Percentiles rank a stretch among this genome's conserved stretches.
These are phyloP conservation scores for Colletes latitarsis DNA, from an alignment of 1,140 invertebrate genomes.

Conservation along the genomic window DNA sequence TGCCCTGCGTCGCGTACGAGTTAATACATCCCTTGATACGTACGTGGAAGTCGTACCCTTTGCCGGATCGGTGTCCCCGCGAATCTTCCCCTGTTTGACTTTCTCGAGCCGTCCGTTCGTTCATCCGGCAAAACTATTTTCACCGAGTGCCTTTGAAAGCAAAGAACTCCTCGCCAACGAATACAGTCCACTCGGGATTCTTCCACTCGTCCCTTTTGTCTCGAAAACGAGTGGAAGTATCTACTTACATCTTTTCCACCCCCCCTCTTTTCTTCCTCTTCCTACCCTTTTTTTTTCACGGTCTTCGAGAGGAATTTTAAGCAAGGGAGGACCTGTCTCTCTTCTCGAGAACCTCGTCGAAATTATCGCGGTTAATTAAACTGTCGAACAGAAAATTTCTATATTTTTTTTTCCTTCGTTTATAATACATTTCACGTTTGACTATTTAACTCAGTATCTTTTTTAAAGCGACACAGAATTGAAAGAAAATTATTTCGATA, in stretches of 20 bases:
- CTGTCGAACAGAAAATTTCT: neutral
- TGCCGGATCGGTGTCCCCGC: neutral
- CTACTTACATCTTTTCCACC: neutral
- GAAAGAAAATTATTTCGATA: no score
- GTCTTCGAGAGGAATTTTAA: neutral
- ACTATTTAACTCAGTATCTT: no score
- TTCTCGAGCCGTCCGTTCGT: constrained; percentile 8
- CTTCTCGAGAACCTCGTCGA: neutral
- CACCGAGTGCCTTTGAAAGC: constrained; percentile 33
- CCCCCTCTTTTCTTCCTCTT: neutral
- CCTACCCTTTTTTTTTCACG: neutral
- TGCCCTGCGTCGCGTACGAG: no score
- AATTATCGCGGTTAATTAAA: constrained; percentile 6
- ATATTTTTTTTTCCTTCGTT: no score
- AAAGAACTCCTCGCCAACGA: neutral
- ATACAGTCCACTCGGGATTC: constrained; percentile 17
- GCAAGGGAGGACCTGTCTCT: neutral
- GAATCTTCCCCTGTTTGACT: constrained; percentile 24
- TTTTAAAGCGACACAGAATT: no score
- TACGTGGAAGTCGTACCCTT: neutral
- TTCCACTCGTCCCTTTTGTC: constrained; percentile 13
- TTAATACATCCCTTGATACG: no score
- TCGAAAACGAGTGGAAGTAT: neutral
- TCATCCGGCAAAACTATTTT: constrained; percentile 42
- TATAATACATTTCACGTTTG: no score